Evolutionary conservation across 2,888 invertebrate genomes (phyloP), one percentile per base, ranked within the genome.

Genomic region (Hydrotaea cyrtoneurina): DNA sequence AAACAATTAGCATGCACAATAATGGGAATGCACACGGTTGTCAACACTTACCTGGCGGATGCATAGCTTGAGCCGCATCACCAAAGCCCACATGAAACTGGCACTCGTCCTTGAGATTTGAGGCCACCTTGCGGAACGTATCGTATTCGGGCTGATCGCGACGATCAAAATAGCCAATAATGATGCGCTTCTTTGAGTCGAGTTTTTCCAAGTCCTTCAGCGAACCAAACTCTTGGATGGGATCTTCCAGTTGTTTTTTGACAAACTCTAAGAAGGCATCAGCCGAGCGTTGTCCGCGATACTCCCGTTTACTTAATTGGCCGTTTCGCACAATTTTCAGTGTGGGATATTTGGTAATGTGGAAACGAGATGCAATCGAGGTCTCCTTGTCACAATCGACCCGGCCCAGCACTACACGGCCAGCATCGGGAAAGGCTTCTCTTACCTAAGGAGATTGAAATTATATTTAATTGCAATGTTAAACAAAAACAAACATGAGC

Each of bases 311-410:
- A 15, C 96, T 95, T n/a, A 97, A 95, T 89, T 97, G 95, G 0
- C 98, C 98, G 94, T 98, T 98, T 74, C 97, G 94, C 88, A 99
- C 96, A 21, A 99, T 93, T 93, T 99, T 99, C 80, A 99, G 93
- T 5, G 99, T 99, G 7, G 99, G 99, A 93, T 99, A 99, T 93
- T 99, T 99, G 80, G 96, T 96, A 81, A 99, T 98, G 90, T 98
- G 98, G 93, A 98, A 99, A 88, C 97, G 95, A 5, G 96, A 95
- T 1, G 99, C 97, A 80, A 99, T 94, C 21, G 89, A 93, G 93
- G 96, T 95, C 93, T 99, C 98, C 89, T 94, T 95, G 93, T 99
- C 99, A 93, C 99, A 99, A 93, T 99, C 99, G 8, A 99, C 97
- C 93, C 98, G 98, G 62, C 96, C 99, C 94, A 99, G 96, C 8